phyloP scores from a whole-genome alignment of 2,888 invertebrate genomes.

The Ommatoiulus sabulosus region DNA sequence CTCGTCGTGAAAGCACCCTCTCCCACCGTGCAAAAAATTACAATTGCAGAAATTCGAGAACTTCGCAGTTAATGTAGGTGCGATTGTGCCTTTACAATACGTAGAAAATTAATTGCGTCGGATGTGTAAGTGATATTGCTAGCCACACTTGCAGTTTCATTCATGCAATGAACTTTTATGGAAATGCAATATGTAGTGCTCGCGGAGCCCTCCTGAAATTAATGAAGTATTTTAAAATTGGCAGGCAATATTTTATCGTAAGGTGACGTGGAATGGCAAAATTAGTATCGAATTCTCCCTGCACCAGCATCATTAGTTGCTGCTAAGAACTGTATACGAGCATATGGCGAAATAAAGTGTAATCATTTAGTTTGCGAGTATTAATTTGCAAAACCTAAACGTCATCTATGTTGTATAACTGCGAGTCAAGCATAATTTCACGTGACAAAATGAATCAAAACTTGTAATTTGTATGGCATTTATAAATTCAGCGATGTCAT shows the following conservation, averaged over 20 bases:
- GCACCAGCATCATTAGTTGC: too few species aligned
- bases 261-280: neutral
- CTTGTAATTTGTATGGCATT: too few species aligned
- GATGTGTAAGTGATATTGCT: neutral
- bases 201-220: neutral
- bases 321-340: neutral
- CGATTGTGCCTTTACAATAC: neutral
- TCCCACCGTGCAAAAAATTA: neutral
- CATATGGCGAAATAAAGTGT: neutral
- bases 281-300: neutral
- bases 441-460: too few species aligned
- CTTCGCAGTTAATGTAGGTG: neutral
- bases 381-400: neutral
- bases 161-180: neutral
- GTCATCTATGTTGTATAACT: neutral
- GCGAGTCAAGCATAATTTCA: neutral
- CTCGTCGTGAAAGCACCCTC: neutral
- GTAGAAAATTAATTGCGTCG: conserved; percentile 17
- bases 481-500: too few species aligned
- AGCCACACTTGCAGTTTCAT: neutral
- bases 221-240: neutral
- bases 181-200: neutral
- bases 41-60: conserved; percentile 12
- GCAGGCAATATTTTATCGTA: neutral
- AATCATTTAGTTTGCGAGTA: neutral